A percentile compares a stretch with the other conserved stretches of the same genome.
Evolutionary conservation across 2,888 invertebrate species (phyloP).

Genomic region (Ypsolopha scabrella): DNA sequence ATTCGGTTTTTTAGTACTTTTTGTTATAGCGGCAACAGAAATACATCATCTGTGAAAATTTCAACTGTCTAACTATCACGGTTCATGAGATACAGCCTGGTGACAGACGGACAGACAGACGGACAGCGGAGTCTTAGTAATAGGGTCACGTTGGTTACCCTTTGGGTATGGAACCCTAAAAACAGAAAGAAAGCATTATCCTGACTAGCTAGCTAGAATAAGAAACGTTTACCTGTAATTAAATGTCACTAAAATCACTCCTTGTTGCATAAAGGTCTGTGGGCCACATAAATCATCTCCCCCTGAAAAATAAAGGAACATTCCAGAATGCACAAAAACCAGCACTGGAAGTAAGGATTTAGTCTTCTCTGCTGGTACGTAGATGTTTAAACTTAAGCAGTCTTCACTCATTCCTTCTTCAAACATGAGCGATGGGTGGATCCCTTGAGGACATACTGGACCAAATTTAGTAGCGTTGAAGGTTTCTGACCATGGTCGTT

Average conservation of each 20-base stretch:
- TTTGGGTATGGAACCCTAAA: too few species aligned
- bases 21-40: too few species aligned
- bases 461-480: slow-evolving; percentile 18
- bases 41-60: too few species aligned
- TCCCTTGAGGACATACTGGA: slow-evolving; percentile 18
- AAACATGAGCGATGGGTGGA: slow-evolving; percentile 5
- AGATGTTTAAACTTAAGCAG: slow-evolving; percentile 21
- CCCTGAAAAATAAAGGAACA: slow-evolving; percentile 20
- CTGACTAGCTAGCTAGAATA: too few species aligned
- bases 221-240: slow-evolving; percentile 30
- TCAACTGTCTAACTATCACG: too few species aligned
- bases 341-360: slow-evolving; percentile 18
- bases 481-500: slow-evolving; percentile 16
- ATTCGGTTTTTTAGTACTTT: too few species aligned
- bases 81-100: too few species aligned
- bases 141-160: too few species aligned
- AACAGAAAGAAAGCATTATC: too few species aligned
- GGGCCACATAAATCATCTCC: slow-evolving; percentile 23
- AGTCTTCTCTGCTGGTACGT: slow-evolving; percentile 15
- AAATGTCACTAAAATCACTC: slow-evolving; percentile 31
- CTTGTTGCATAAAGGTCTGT: slow-evolving; percentile 21
- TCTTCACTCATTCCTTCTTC: slow-evolving; percentile 25
- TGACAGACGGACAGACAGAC: too few species aligned
- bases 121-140: too few species aligned
- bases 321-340: slow-evolving; percentile 30